Conservation (phyloP, 2,113 vertebrate genomes). For the Euleptes europaea region DNA sequence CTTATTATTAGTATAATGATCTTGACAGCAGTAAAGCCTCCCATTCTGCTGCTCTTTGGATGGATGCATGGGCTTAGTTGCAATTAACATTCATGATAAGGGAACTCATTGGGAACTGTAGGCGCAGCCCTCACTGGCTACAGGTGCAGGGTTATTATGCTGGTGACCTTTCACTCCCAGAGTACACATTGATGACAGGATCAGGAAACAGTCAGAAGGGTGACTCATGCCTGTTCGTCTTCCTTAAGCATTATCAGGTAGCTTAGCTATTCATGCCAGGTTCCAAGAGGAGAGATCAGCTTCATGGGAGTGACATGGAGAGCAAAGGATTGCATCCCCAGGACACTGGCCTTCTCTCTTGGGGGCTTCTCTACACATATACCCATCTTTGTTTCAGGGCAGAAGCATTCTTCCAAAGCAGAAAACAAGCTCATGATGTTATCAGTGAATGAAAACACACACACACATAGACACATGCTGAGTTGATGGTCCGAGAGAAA, state of each 20-base stretch:
- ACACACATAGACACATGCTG: background rate
- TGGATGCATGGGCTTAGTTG: constrained; percentile 60
- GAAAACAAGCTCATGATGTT: constrained; percentile 32
- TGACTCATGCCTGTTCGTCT: constrained; percentile 41
- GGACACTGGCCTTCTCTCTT: background rate
- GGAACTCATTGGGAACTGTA: background rate
- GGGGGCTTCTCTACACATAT: background rate
- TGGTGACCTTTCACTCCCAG: constrained; percentile 62
- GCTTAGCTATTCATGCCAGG: constrained; percentile 49
- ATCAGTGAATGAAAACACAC: background rate
- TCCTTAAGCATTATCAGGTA: constrained; percentile 12
- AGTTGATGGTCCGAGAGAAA: constrained; percentile 44
- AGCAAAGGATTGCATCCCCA: background rate
- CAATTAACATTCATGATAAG: constrained; percentile 74
- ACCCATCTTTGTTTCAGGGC: constrained; percentile 18
- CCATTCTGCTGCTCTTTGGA: constrained; percentile 68
- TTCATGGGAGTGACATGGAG: constrained; percentile 24
- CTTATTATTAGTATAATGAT: constrained; percentile 67
- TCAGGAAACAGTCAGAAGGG: constrained; percentile 45
- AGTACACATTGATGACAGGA: constrained; percentile 22
- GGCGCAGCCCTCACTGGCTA: constrained; percentile 41
- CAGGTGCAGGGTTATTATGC: constrained; percentile 77
- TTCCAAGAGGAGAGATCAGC: constrained; percentile 13
- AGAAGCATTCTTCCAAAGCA: constrained; percentile 7
- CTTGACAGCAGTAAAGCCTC: constrained; percentile 59